phyloP scores from a whole-genome alignment of 1,140 invertebrate genomes.

The Pentalonia nigronervosa region DNA sequence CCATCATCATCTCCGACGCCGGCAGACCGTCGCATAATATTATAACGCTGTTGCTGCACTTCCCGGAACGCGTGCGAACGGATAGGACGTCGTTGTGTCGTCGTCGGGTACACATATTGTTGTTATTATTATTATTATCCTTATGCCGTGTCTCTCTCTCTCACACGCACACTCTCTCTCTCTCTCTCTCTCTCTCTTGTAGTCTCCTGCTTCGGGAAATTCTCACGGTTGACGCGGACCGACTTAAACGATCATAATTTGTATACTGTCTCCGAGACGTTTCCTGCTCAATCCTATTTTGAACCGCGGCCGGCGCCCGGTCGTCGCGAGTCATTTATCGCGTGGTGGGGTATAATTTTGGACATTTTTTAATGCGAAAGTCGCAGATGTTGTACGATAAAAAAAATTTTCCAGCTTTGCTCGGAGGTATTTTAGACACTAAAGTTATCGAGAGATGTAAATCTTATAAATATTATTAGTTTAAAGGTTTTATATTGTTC shows the following conservation, averaged over 20 bases:
- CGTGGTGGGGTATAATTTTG: too few relatives aligned
- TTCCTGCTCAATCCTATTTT: background rate
- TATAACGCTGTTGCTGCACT: background rate
- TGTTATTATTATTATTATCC: background rate
- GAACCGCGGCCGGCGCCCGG: too few relatives aligned
- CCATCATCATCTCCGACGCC: conserved; percentile 16
- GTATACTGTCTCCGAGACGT: background rate
- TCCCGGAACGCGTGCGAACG: conserved; percentile 20
- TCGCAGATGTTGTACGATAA: background rate
- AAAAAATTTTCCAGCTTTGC: background rate
- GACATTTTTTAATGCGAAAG: too few relatives aligned
- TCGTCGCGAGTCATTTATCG: background rate
- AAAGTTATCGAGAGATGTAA: background rate
- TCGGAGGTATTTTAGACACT: background rate
- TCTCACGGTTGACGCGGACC: conserved; percentile 33
- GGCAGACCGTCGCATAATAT: background rate
- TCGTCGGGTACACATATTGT: background rate
- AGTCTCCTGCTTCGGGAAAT: background rate
- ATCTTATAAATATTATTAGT: too few relatives aligned
- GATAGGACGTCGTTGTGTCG: background rate
- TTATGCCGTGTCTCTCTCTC: background rate
- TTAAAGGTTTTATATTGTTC: too few relatives aligned
- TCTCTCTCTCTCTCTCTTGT: background rate
- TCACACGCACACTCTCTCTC: background rate
- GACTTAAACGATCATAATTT: background rate